Percentiles rank a stretch among this genome's conserved stretches.
phyloP scores from a whole-genome alignment of 2,797 vertebrate genomes.

The Chelmon rostratus region DNA sequence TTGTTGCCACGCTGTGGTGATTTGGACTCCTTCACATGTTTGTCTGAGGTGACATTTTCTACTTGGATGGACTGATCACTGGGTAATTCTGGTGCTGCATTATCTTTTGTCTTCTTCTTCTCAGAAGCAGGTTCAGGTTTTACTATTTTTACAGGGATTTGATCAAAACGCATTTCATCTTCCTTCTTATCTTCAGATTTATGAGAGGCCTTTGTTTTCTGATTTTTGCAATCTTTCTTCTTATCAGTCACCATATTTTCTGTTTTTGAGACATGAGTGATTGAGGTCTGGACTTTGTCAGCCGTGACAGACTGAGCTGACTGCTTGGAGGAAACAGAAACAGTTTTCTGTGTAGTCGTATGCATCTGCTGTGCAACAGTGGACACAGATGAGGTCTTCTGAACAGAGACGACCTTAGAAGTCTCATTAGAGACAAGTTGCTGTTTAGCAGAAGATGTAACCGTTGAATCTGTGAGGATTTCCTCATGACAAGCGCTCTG shows the following conservation, averaged over 20 bases:
- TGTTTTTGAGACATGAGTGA: conserved; percentile 58
- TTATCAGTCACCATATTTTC: conserved; percentile 63
- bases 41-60: conserved; percentile 69
- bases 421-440: conserved; percentile 78
- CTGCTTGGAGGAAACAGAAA: conserved; percentile 73
- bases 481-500: conserved; percentile 69
- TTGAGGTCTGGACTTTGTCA: conserved; percentile 56
- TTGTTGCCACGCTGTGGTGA: conserved; percentile 72
- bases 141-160: conserved; percentile 42
- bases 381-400: conserved; percentile 79
- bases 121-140: conserved; percentile 65
- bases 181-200: conserved; percentile 72
- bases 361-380: conserved; percentile 78
- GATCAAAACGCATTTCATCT: conserved; percentile 55
- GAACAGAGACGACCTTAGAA: conserved; percentile 74
- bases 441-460: conserved; percentile 71
- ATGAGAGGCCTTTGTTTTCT: conserved; percentile 59
- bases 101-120: conserved; percentile 63
- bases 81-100: conserved; percentile 47
- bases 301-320: conserved; percentile 58
- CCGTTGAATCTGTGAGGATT: conserved; percentile 58
- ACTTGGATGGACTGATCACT: conserved; percentile 59
- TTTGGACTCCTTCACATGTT: conserved; percentile 77
- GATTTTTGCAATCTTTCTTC: conserved; percentile 69
- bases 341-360: conserved; percentile 73